Evolutionary conservation across 2,797 vertebrate species (phyloP).

Genomic region (Synanceia verrucosa): DNA sequence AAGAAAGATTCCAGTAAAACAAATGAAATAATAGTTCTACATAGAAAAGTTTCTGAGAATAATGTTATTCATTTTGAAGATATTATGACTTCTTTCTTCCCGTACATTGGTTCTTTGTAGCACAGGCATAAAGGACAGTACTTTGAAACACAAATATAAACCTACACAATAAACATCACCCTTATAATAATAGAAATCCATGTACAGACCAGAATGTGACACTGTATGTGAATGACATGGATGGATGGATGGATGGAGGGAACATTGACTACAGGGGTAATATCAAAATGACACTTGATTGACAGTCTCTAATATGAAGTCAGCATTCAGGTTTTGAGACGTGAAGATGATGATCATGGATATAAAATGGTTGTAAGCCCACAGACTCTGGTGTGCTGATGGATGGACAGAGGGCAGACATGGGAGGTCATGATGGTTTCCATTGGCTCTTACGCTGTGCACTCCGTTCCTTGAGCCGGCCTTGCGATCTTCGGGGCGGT

Average conservation of each 20-base stretch:
- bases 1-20: background rate
- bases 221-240: background rate
- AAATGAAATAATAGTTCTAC: background rate
- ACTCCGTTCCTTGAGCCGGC: slow-evolving; percentile 89
- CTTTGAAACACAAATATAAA: background rate
- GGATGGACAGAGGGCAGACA: background rate
- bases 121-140: background rate
- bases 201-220: background rate
- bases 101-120: background rate
- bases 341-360: background rate
- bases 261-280: background rate
- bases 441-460: slow-evolving; percentile 88
- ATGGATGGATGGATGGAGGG: slow-evolving; percentile 1
- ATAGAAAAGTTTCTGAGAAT: background rate
- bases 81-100: background rate
- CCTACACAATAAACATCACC: background rate
- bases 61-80: background rate
- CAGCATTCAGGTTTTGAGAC: background rate
- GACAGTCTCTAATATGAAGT: background rate
- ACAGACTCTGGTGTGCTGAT: background rate
- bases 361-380: background rate
- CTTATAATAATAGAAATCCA: background rate
- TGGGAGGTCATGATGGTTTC: background rate
- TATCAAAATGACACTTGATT: background rate
- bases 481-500: slow-evolving; percentile 91